Base-by-base conservation (phyloP, 2,888 invertebrate species). In the Galeruca laticollis region DNA sequence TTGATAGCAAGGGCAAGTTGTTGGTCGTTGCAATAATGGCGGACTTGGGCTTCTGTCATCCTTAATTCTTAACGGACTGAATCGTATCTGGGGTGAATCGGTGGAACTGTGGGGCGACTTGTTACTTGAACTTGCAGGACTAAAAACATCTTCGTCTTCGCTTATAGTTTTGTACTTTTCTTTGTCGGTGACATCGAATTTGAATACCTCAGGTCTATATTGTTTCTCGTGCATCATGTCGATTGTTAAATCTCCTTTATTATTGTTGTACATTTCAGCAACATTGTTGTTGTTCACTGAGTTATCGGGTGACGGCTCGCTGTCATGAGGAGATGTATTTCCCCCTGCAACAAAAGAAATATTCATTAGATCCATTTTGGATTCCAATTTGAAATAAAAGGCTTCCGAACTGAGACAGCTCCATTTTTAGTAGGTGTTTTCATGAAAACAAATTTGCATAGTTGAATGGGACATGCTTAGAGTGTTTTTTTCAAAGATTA, bases 111-210 rank as follows among this genome's bases (percentile, higher is more conserved):
- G 88, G 60, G 87, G 88, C 20, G 86, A 89, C 77, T 87, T 87
- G 75, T 87, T 87, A 76, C 87, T 88, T 15, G 88, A 88, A 68
- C 88, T 86, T 8, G 88, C 87, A 2, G 88, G 89, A 80, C 88
- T 88, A 81, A 89, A 89, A 13, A 89, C 89, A 74, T 89, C 89
- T 77, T 89, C 89, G 70, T 88, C 89, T 76, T 88, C 88, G 74
- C 88, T 88, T 61, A 86, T 86, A 67, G 79, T 84, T 33, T 84
- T 80, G 75, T 80, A 77, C 73, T 78, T 81, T 77, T 77, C 84
- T 80, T 84, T 77, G 79, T 85, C 76, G 78, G 84, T 68, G 20
- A 84, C 83, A 75, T 88, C 89, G 78, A 88, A 89, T 60, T 87
- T 87, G 75, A 89, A 87, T 60, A 88, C 87, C 72, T 89, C 88